Conservation (phyloP, 2,113 vertebrate species). For the Misgurnus anguillicaudatus region DNA sequence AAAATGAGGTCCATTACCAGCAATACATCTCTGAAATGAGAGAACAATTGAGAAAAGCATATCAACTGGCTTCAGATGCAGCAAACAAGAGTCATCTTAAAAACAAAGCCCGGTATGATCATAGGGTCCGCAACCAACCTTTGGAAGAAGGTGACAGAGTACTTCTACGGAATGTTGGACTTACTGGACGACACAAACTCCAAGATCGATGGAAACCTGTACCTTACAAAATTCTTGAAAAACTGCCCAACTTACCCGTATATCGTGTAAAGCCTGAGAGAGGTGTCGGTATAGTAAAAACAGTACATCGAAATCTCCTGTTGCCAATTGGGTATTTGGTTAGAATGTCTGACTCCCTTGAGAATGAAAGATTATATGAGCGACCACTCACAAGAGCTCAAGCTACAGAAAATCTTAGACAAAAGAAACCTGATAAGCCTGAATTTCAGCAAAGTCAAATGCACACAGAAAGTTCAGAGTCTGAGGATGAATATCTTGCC, state of each 20-base stretch:
- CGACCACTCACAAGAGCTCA: too few relatives aligned
- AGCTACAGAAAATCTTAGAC: too few relatives aligned
- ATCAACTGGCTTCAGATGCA: too few relatives aligned
- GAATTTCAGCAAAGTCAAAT: too few relatives aligned
- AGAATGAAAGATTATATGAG: too few relatives aligned
- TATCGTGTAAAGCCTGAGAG: slow-evolving; percentile 35
- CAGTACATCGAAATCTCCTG: slow-evolving; percentile 35
- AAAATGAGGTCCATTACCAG: background rate
- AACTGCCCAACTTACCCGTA: slow-evolving; percentile 27
- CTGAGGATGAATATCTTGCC: too few relatives aligned
- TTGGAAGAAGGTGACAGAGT: slow-evolving; percentile 21
- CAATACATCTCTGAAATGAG: background rate
- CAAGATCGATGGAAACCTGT: slow-evolving; percentile 14
- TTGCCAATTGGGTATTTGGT: slow-evolving; percentile 13
- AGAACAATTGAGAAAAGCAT: too few relatives aligned
- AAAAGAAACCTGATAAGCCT: too few relatives aligned
- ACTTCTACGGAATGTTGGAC: slow-evolving; percentile 6
- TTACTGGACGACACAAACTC: slow-evolving; percentile 19
- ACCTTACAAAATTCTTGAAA: slow-evolving; percentile 27
- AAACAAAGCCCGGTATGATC: slow-evolving; percentile 29
- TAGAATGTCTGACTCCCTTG: background rate
- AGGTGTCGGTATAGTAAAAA: slow-evolving; percentile 28
- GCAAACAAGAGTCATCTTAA: slow-evolving; percentile 2
- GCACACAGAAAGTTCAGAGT: too few relatives aligned
- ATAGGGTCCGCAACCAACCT: background rate